Evolutionary conservation across 2,797 vertebrate genomes (phyloP), one percentile per base, ranked within the genome.

Genomic region (Centroberyx gerrardi): DNA sequence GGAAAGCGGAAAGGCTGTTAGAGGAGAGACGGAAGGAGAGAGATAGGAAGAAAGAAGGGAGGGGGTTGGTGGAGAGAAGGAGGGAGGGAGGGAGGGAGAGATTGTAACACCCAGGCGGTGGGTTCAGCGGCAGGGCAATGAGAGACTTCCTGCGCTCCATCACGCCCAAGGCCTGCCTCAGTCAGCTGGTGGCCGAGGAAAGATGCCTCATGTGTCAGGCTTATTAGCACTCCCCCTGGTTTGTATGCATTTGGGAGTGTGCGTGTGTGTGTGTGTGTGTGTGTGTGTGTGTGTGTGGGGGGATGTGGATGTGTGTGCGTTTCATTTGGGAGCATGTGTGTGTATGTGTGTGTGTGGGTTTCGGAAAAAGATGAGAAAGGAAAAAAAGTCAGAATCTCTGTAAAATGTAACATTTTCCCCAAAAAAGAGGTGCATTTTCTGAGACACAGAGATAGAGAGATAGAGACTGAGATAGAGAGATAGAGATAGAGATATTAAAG

Each of bases 71-170:
- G 56, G 66, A 78, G 78, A 81, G 72, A 64, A 72, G 82, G 81
- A 79, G 71, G 82, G 33, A 49, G 68, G 59, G 53, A 66, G 77
- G 63, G 78, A 74, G 88, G 86, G 74, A 65, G 84, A 78, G 87
- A 89, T 90, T 92, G 93, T 92, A 91, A 93, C 90, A 94, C 93
- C 89, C 87, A 92, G 92, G 93, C 89, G 87, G 87, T 65, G 94
- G 94, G 95, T 95, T 95, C 94, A 95, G 91, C 93, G 81, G 93
- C 94, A 83, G 94, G 94, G 95, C 94, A 95, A 95, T 94, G 94
- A 95, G 94, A 93, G 93, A 95, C 94, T 96, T 96, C 95, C 95
- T 96, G 95, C 87, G 92, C 94, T 95, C 93, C 93, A 95, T 95
- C 95, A 95, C 93, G 92, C 94, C 93, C 92, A 94, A 95, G 94